These are phyloP conservation scores for Panonychus citri DNA, from an alignment of 1,140 invertebrate genomes.

Conservation along the genomic window DNA sequence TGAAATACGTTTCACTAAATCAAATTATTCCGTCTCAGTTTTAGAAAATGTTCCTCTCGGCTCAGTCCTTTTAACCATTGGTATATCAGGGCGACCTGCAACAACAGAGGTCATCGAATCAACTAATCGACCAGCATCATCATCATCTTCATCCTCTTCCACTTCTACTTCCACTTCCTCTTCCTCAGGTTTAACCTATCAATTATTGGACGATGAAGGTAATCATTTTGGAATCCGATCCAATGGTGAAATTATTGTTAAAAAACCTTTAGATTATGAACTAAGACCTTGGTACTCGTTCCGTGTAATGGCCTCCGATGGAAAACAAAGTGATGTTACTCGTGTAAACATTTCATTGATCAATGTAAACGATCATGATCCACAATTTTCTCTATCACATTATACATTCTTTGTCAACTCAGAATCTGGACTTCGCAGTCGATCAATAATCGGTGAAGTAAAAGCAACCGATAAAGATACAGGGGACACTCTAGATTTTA, in stretches of 20 bases:
- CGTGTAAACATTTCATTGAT: conserved; percentile 50
- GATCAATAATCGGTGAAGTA: conserved; percentile 34
- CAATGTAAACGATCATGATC: conserved; percentile 72
- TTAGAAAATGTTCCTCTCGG: conserved; percentile 40
- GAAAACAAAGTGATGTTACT: conserved; percentile 49
- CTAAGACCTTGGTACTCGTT: conserved; percentile 38
- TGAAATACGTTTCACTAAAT: conserved; percentile 41
- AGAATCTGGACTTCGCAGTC: conserved; percentile 18
- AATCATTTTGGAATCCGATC: conserved; percentile 6
- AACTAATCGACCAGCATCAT: background rate
- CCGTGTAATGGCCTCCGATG: conserved; percentile 59
- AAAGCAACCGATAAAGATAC: conserved; percentile 15
- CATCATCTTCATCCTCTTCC: background rate
- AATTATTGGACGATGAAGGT: conserved; percentile 10
- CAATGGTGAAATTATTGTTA: conserved; percentile 52
- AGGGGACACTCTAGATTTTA: conserved; percentile 13
- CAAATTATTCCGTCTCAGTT: conserved; percentile 41
- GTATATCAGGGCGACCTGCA: conserved; percentile 10
- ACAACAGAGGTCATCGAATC: background rate
- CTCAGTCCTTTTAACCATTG: conserved; percentile 34
- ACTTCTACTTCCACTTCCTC: background rate
- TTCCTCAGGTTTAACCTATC: conserved; percentile 3
- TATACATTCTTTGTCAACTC: conserved; percentile 49
- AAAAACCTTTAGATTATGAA: conserved; percentile 55
- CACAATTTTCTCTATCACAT: conserved; percentile 55